phyloP scores from a whole-genome alignment of 2,888 invertebrate species.

The Caenorhabditis imperialis region DNA sequence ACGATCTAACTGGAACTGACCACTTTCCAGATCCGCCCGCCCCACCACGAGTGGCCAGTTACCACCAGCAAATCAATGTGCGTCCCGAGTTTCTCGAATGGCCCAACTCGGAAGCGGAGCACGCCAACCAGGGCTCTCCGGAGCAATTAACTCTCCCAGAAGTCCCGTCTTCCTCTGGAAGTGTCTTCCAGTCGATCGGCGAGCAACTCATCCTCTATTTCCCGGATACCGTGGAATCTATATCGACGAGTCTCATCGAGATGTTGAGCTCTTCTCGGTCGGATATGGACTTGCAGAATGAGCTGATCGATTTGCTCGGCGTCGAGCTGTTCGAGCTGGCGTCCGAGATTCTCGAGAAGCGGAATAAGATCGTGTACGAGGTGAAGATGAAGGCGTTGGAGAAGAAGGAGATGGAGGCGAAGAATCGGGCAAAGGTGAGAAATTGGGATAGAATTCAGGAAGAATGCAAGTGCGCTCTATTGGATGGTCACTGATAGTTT shows the following conservation, averaged over 20 bases:
- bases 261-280: conserved; percentile 30
- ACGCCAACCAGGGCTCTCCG: conserved; percentile 1
- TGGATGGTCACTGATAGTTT: too few relatives aligned
- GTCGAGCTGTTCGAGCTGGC: conserved; percentile 88
- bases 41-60: conserved; percentile 22
- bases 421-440: conserved; percentile 29
- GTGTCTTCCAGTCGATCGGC: conserved; percentile 13
- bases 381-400: conserved; percentile 33
- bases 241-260: conserved; percentile 18
- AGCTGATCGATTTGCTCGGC: conserved; percentile 87
- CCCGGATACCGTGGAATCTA: conserved; percentile 31
- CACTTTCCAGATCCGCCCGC: conserved; percentile 23
- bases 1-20: too few relatives aligned
- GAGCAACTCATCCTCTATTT: conserved; percentile 26
- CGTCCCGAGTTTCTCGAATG: conserved; percentile 43
- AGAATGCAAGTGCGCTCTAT: neutral
- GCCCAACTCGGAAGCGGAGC: conserved; percentile 43
- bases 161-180: conserved; percentile 12
- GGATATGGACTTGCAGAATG: conserved; percentile 62
- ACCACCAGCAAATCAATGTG: neutral
- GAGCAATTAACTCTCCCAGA: conserved; percentile 13
- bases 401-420: conserved; percentile 7
- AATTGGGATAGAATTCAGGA: neutral
- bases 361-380: conserved; percentile 77
- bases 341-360: conserved; percentile 83